Evolutionary conservation across 2,797 vertebrate species (phyloP), one percentile per base, ranked within the genome.

Genomic region (Gastrophryne carolinensis): DNA sequence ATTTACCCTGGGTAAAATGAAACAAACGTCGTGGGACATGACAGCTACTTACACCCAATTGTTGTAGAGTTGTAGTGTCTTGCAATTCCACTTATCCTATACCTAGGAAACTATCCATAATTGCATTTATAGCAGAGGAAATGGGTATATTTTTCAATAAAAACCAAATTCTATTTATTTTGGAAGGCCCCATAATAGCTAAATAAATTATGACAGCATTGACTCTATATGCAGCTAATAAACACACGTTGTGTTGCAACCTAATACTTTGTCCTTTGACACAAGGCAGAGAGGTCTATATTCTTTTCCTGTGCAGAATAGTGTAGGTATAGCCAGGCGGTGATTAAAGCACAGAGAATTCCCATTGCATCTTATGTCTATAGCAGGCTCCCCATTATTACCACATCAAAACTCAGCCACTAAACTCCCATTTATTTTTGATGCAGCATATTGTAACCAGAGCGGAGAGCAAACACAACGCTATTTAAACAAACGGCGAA

Each of bases 381-480:
- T 71, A 77, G 57, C 61, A 64, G 75, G 58, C 41, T 37, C 37
- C 37, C 49, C 60, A 37, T 77, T 77, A 65, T 64, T 64, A 71
- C 75, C 75, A 77, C 75, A 77, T 77, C 75, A 71, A 58, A 77
- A 64, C 60, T 32, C 35, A 57, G 49, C 50, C 26, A 57, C 75
- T 47, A 71, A 77, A 29, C 41, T 56, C 50, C 37, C 67, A 65
- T 77, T 71, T 77, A 71, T 71, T 71, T 77, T 77, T 50, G 37
- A 77, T 71, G 67, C 52, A 56, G 60, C 67, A 71, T 63, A 77
- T 77, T 77, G 75, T 77, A 71, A 77, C 67, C 52, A 58, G 39
- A 71, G 67, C 67, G 26, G 37, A 77, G 75, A 54, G 60, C 67
- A 77, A 77, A 71, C 66, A 49, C 37, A 58, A 54, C 62, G 10